Base-by-base conservation (phyloP, 53 echinoderm and acorn worm genomes). In the Paelopatides confundens region DNA sequence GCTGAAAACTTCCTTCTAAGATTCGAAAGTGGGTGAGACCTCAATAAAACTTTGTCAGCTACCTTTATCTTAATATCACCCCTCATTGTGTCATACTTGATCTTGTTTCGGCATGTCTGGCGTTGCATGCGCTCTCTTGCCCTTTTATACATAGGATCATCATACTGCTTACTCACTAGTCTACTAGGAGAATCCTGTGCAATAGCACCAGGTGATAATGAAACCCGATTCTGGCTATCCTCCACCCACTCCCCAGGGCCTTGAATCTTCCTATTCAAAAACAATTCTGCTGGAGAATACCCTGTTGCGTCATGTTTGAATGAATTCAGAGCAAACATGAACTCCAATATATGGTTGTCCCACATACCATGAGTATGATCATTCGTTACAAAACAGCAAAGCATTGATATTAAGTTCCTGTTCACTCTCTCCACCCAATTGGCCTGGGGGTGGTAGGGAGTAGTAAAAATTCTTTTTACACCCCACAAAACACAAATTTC, bases 391-490 rank as follows among this genome's bases (percentile, higher is more conserved):
- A 53, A 82, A 62, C 82, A 82, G 26, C 82, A 82, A 2, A 52
- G 34, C 82, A 82, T 91, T 28, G 82, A 65, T 49, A 90, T 88
- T 2, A 93, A 36, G 17, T 90, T 90, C 38, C 87, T 74, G 63
- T 93, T 93, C 10, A 90, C 90, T 31, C 90, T 43, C 35, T 93
- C 94, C 62, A 93, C 85, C 88, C 90, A 88, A 30, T 90, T 93
- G 8, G 63, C 66, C 31, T 91, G 91, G 12, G 91, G 93, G 35
- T 91, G 91, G 63, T 91, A 93, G 9, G 91, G 90, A 8, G 93
- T 85, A 3, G 62, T 91, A 31, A 93, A 88, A 13, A 85, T 52
- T 46, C 87, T 85, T 47, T 88, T 38, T 0, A 93, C 88, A 4
- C 91, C 91, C 91, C 94, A 93, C 14, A 62, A 63, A 0, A 31